These are phyloP conservation scores for Hoplodrina ambigua DNA, from an alignment of 2,888 invertebrate species.

Conservation along the genomic window DNA sequence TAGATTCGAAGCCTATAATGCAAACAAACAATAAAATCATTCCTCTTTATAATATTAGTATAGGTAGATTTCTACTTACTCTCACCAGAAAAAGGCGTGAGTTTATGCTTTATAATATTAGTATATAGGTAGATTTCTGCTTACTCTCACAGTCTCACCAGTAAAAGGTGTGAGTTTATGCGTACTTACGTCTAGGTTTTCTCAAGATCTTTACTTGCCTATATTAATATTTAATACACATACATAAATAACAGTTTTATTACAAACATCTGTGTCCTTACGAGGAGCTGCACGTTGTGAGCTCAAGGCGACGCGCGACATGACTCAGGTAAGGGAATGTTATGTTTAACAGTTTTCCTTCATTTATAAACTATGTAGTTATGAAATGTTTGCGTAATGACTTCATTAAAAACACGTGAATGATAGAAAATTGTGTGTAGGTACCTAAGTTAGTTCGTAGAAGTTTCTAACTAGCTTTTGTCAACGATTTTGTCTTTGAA, in stretches of 20 bases:
- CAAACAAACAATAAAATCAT: too few species aligned
- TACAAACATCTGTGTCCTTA: conserved; percentile 47
- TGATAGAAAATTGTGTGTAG: neutral
- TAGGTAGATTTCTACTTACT: too few species aligned
- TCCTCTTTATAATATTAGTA: too few species aligned
- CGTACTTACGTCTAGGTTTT: neutral
- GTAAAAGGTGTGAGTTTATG: too few species aligned
- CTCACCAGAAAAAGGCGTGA: too few species aligned
- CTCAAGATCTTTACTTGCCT: neutral
- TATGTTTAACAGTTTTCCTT: conserved; percentile 23
- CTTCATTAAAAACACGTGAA: conserved; percentile 15
- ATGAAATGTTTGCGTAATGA: conserved; percentile 25
- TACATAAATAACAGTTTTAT: conserved; percentile 26
- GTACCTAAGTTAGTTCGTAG: neutral
- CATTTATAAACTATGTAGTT: conserved; percentile 18
- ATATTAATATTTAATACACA: conserved; percentile 1
- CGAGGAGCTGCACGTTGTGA: conserved; percentile 5
- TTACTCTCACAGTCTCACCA: too few species aligned
- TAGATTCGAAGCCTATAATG: too few species aligned
- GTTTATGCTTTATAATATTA: too few species aligned
- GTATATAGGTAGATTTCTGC: too few species aligned
- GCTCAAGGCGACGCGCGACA: conserved; percentile 29
- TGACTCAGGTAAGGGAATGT: conserved; percentile 32
- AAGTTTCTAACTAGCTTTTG: neutral
- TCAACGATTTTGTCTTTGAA: too few species aligned